Conservation (phyloP, 2,888 invertebrate species). For the Mycogona germanica region DNA sequence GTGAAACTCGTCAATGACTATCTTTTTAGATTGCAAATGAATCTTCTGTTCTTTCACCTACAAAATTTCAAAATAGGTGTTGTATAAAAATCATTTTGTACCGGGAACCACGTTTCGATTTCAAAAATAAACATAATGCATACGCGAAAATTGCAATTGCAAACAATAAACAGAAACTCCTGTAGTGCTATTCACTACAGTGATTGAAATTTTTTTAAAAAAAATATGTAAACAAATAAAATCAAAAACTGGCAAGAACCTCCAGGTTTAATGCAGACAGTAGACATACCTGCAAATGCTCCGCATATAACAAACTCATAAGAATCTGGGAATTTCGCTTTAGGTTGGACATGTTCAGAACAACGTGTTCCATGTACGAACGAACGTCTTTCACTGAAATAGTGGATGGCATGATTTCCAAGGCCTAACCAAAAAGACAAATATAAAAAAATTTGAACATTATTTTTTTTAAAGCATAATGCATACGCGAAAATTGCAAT, state of each 20-base stretch:
- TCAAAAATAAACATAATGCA: too few species aligned
- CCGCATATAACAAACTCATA: constrained; percentile 70
- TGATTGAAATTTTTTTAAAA: too few species aligned
- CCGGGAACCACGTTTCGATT: too few species aligned
- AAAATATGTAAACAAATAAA: too few species aligned
- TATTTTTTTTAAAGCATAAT: too few species aligned
- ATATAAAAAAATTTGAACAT: too few species aligned
- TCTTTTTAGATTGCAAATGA: constrained; percentile 65
- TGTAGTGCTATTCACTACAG: too few species aligned
- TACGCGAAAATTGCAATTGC: too few species aligned
- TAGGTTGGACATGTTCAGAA: constrained; percentile 64
- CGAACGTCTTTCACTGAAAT: constrained; percentile 59
- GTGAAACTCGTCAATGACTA: constrained; percentile 72
- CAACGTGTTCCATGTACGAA: constrained; percentile 48
- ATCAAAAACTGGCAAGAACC: background rate
- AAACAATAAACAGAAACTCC: too few species aligned
- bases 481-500: too few species aligned
- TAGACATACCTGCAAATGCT: constrained; percentile 67
- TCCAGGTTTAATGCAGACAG: too few species aligned
- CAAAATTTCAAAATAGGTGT: constrained; percentile 19
- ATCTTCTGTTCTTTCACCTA: constrained; percentile 65
- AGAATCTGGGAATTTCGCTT: constrained; percentile 63
- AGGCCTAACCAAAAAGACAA: constrained; percentile 43
- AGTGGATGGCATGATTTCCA: constrained; percentile 65
- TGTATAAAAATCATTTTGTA: too few species aligned